Base-by-base conservation (phyloP, 2,888 invertebrate genomes). In the Gibbula magus region DNA sequence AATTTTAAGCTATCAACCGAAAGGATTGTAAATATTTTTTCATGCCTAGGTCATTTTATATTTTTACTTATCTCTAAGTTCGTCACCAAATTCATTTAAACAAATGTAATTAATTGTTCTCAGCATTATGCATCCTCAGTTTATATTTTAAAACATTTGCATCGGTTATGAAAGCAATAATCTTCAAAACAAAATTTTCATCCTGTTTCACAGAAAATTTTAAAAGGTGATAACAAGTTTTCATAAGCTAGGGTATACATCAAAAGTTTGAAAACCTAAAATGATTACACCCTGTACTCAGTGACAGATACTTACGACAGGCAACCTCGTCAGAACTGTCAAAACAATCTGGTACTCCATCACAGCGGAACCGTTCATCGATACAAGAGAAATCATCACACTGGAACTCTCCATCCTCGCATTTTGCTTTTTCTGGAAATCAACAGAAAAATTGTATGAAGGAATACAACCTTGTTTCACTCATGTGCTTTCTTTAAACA, bases 361-460 rank as follows among this genome's bases (percentile, higher is more conserved):
- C 97, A 94, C 97, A 97, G 92, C 96, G 95, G 89, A 95, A 95
- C 87, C 94, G 93, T 93, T 94, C 94, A 87, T 96, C 96, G 92
- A 97, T 96, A 94, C 97, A 97, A 81, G 93, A 92, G 7, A 95
- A 94, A 88, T 95, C 94, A 80, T 92, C 51, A 85, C 92, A 92
- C 66, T 83, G 86, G 79, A 90, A 91, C 61, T 86, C 85, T 56
- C 83, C 81, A 0, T 66, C 18, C 3, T 81, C 10, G 56, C 82
- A 82, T 16, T 53, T 22, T 5, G 45, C 51, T 45, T 16, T n/a
- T 18, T 35, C 77, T 76, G 77, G 25, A 73, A 10, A 45, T 4
- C 13, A 45, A 10, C 5, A 45, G 1, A n/a, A n/a, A n/a, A n/a
- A n/a, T n/a, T n/a, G n/a, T n/a, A n/a, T n/a, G n/a, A n/a, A n/a